These are phyloP conservation scores for Oncorhynchus kisutch DNA, from an alignment of 2,113 vertebrate genomes.

Conservation along the genomic window DNA sequence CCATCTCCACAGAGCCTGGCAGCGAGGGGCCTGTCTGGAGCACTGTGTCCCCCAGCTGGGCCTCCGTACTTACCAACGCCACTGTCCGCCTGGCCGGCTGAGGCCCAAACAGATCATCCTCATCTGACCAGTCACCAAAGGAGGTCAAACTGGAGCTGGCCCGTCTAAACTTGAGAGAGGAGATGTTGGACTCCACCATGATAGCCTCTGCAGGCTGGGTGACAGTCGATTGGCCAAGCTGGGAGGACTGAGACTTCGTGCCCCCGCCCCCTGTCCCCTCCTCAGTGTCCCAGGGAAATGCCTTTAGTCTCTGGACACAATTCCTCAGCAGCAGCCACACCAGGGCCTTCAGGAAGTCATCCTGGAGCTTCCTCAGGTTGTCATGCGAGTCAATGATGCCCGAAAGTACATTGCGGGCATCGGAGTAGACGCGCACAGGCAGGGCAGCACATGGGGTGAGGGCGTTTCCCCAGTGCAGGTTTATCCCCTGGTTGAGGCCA, in stretches of 20 bases:
- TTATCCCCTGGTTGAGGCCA: conserved; percentile 77
- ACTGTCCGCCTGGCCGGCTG: conserved; percentile 74
- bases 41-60: conserved; percentile 51
- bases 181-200: conserved; percentile 56
- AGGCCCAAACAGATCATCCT: conserved; percentile 85
- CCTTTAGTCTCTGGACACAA: conserved; percentile 69
- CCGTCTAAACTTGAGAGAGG: conserved; percentile 60
- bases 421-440: conserved; percentile 87
- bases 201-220: conserved; percentile 53
- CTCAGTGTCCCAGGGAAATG: conserved; percentile 50
- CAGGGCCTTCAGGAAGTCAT: conserved; percentile 90
- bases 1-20: conserved; percentile 88
- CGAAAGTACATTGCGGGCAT: conserved; percentile 87
- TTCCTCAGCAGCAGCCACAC: conserved; percentile 89
- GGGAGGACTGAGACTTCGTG: conserved; percentile 69
- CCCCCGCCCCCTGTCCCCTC: conserved; percentile 60
- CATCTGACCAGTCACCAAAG: conserved; percentile 89
- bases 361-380: conserved; percentile 88
- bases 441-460: conserved; percentile 87
- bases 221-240: conserved; percentile 59
- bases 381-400: conserved; percentile 94
- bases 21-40: conserved; percentile 76
- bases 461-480: conserved; percentile 88
- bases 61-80: conserved; percentile 73
- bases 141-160: conserved; percentile 81